Conservation (phyloP, 2,888 invertebrate genomes). For the Ennomos quercinarius region DNA sequence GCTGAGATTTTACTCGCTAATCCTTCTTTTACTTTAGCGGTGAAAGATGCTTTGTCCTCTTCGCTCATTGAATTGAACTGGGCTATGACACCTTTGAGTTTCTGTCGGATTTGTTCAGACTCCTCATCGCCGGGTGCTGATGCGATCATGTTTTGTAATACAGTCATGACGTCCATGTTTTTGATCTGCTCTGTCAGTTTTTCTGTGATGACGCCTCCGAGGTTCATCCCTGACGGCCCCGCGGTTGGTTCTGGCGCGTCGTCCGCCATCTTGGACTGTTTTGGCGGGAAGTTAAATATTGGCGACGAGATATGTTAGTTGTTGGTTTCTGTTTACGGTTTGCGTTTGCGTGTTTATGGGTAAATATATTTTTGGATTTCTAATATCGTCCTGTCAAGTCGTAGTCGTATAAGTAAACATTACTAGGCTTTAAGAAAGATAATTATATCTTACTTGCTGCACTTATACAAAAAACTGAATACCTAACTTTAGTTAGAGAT, state of each 20-base stretch:
- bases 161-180: slow-evolving; percentile 66
- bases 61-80: slow-evolving; percentile 62
- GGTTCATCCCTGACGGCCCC: slow-evolving; percentile 43
- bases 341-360: slow-evolving; percentile 8
- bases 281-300: slow-evolving; percentile 27
- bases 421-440: too few species aligned
- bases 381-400: not conserved
- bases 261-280: slow-evolving; percentile 53
- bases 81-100: slow-evolving; percentile 59
- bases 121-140: slow-evolving; percentile 63
- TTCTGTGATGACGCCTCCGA: slow-evolving; percentile 61
- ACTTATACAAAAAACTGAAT: too few species aligned
- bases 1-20: slow-evolving; percentile 59
- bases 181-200: slow-evolving; percentile 65
- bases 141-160: slow-evolving; percentile 67
- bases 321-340: slow-evolving; percentile 12
- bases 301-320: slow-evolving; percentile 7
- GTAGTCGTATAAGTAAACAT: too few species aligned
- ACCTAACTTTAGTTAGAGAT: too few species aligned
- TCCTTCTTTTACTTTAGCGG: slow-evolving; percentile 65
- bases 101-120: slow-evolving; percentile 58
- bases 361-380: not conserved
- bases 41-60: slow-evolving; percentile 64
- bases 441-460: too few species aligned
- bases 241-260: slow-evolving; percentile 32